These are phyloP conservation scores for Parnassius glacialis DNA, from an alignment of 2,888 invertebrate species.

Conservation along the genomic window DNA sequence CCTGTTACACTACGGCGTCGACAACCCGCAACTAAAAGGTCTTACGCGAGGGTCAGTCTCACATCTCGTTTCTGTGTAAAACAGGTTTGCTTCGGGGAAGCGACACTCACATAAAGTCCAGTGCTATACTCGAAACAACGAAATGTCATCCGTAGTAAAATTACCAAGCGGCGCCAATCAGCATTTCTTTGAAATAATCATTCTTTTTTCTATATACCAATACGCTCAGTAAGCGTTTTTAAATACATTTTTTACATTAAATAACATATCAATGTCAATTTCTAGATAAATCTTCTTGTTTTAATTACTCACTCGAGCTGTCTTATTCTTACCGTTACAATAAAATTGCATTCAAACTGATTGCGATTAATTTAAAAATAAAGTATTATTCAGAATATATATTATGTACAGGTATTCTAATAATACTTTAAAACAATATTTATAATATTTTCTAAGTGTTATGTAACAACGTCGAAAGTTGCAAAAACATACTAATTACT, in stretches of 20 bases:
- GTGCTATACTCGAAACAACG: constrained; percentile 13
- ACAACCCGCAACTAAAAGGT: constrained; percentile 18
- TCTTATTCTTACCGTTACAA: constrained; percentile 4
- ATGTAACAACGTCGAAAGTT: constrained; percentile 55
- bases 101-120: constrained; percentile 4
- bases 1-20: constrained; percentile 21
- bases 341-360: constrained; percentile 25
- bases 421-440: constrained; percentile 80
- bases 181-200: neutral
- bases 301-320: neutral
- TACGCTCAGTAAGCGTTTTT: neutral
- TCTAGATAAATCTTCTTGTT: neutral
- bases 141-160: neutral
- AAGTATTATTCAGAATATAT: constrained; percentile 64
- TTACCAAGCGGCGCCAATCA: constrained; percentile 1
- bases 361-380: constrained; percentile 49
- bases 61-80: constrained; percentile 22
- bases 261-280: neutral
- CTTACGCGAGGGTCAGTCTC: constrained; percentile 11
- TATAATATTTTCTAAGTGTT: constrained; percentile 63
- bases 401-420: constrained; percentile 76
- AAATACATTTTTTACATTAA: neutral
- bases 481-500: constrained; percentile 67
- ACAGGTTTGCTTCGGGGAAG: constrained; percentile 25
- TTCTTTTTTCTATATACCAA: neutral